Evolutionary conservation across 2,113 vertebrate genomes (phyloP).

Genomic region (Onychostoma macrolepis): DNA sequence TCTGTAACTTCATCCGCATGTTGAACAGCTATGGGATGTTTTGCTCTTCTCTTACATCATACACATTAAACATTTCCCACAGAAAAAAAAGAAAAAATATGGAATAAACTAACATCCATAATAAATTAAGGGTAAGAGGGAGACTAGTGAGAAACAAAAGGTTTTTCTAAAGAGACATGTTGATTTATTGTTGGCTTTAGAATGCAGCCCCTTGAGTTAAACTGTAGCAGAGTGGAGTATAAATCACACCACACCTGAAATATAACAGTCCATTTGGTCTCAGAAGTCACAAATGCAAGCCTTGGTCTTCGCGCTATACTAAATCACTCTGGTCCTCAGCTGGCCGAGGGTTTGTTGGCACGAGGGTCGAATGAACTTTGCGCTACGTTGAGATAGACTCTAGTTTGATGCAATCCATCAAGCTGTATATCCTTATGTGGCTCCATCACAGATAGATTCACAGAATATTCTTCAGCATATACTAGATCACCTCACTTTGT

Average conservation of each 20-base stretch:
- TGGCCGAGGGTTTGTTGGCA: constrained; percentile 14
- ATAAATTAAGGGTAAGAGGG: constrained; percentile 65
- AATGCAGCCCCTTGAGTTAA: constrained; percentile 68
- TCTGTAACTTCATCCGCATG: neutral
- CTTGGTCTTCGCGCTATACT: constrained; percentile 57
- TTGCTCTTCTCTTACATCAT: constrained; percentile 32
- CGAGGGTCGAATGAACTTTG: constrained; percentile 41
- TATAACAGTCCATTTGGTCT: constrained; percentile 64
- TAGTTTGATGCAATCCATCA: constrained; percentile 50
- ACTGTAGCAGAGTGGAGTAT: constrained; percentile 65
- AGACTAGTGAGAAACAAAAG: constrained; percentile 59
- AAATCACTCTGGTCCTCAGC: constrained; percentile 63
- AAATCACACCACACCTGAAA: constrained; percentile 71
- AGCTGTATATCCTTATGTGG: constrained; percentile 39
- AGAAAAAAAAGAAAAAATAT: constrained; percentile 32
- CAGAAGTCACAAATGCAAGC: constrained; percentile 61
- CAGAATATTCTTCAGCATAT: neutral
- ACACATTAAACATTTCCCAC: neutral
- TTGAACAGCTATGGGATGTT: neutral
- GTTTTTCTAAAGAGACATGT: constrained; percentile 49
- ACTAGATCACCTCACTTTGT: neutral
- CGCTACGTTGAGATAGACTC: constrained; percentile 33
- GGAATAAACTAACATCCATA: constrained; percentile 39
- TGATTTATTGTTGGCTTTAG: constrained; percentile 74
- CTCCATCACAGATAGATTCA: neutral